Percentiles rank a stretch among this genome's conserved stretches.
These are phyloP conservation scores for Conistra vaccinii DNA, from an alignment of 2,888 invertebrate genomes.

Conservation along the genomic window DNA sequence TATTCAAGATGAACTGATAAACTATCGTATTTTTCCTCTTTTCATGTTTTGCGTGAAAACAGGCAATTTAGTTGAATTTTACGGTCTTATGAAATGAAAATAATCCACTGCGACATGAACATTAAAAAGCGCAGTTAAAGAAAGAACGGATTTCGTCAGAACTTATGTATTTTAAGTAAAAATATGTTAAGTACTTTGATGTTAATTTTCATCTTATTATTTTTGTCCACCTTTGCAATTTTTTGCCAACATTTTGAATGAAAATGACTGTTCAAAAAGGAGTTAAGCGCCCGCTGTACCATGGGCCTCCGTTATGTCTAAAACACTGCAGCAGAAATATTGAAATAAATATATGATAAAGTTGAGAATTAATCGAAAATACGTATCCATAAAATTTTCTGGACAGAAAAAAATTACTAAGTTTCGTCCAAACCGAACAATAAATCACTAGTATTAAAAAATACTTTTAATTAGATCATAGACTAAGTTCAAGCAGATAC, in stretches of 20 bases:
- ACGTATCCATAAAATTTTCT: too few relatives aligned
- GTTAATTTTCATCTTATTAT: not conserved
- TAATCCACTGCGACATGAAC: not conserved
- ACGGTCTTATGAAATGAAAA: not conserved
- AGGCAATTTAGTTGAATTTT: not conserved
- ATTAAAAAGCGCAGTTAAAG: not conserved
- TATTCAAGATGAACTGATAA: constrained; percentile 6
- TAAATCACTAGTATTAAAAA: too few relatives aligned
- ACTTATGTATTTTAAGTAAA: not conserved
- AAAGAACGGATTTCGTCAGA: not conserved
- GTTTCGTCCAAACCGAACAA: too few relatives aligned
- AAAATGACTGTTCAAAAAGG: not conserved
- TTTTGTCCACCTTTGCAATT: not conserved
- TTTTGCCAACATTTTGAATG: not conserved
- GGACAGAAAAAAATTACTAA: too few relatives aligned
- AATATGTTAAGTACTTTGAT: not conserved
- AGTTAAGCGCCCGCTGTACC: not conserved
- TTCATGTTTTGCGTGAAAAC: constrained; percentile 1
- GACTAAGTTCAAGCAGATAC: too few relatives aligned
- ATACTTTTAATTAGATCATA: too few relatives aligned
- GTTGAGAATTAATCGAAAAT: too few relatives aligned
- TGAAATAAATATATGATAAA: too few relatives aligned
- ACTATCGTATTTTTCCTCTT: constrained; percentile 3
- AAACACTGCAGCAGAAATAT: too few relatives aligned
- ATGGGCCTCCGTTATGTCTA: too few relatives aligned